Evolutionary conservation across 2,888 invertebrate genomes (phyloP), one percentile per base, ranked within the genome.

Genomic region (Hipparchia semele): DNA sequence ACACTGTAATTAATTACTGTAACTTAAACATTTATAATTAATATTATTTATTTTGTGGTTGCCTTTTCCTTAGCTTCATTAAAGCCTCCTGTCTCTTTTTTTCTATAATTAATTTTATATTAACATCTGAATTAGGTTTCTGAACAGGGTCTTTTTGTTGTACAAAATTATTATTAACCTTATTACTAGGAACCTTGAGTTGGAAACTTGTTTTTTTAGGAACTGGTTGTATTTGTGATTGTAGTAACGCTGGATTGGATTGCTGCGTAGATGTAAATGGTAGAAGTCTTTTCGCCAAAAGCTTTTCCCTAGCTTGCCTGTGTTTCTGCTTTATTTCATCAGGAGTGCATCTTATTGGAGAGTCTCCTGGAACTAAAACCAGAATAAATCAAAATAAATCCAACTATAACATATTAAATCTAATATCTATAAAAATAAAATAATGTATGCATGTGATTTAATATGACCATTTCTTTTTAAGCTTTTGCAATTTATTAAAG

Each of bases 271-370:
- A 79, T 68, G 92, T 92, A 73, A 92, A 93, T 7, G 93, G 92
- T 13, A 94, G 78, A 8, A 87, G 85, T 68, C 91, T 85, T 83
- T 95, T 95, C 0, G 94, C 94, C 78, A 95, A 85, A 13, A 95
- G 87, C 81, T 92, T 95, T 80, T 95, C 95, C 83, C 94, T 89
- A 1, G 96, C 96, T 80, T 94, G 93, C 75, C 92, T 85, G 75
- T 95, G 94, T 80, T 96, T 96, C 80, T 88, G 94, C 82, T 95
- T 95, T 68, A 96, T 96, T 87, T 96, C 95, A 76, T 95, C 94
- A 56, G 94, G 94, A 39, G 95, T 94, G 80, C 94, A 95, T 82
- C 87, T 87, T 78, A 91, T 89, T 33, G 93, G 91, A 9, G 92
- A 91, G 79, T 91, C 90, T 6, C 83, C 90, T 77, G 71, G 66